These are phyloP conservation scores for Cyaniris semiargus DNA, from an alignment of 2,888 invertebrate species.

Conservation along the genomic window DNA sequence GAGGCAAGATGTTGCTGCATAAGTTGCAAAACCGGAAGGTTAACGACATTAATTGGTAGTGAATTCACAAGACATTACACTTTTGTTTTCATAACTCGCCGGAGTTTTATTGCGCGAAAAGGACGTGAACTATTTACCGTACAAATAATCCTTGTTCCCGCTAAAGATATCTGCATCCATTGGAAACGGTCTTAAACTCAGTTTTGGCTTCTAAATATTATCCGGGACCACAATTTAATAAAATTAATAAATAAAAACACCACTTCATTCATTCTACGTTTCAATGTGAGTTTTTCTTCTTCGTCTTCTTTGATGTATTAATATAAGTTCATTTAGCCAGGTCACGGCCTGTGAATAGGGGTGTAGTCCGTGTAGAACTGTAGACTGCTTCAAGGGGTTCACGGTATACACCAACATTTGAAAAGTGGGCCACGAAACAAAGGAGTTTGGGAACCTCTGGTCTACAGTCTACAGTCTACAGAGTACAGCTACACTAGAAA, in stretches of 20 bases:
- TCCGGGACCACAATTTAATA: background rate
- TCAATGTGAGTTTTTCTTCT: conserved; percentile 11
- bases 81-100: conserved; percentile 53
- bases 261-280: background rate
- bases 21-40: conserved; percentile 48
- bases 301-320: conserved; percentile 5
- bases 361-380: too few species aligned
- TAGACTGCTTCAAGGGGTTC: too few species aligned
- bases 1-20: conserved; percentile 42
- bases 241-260: conserved; percentile 16
- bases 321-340: too few species aligned
- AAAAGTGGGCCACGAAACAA: too few species aligned
- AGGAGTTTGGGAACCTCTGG: too few species aligned
- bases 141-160: conserved; percentile 63
- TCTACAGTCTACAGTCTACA: too few species aligned
- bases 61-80: conserved; percentile 43
- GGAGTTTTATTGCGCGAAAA: conserved; percentile 43
- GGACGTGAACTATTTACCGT: conserved; percentile 55
- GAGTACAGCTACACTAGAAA: too few species aligned
- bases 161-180: conserved; percentile 76
- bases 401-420: too few species aligned
- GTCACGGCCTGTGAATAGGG: too few species aligned
- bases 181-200: conserved; percentile 35
- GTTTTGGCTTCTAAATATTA: background rate
- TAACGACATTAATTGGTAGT: conserved; percentile 49